Evolutionary conservation across 2,797 vertebrate genomes (phyloP).

Genomic region (Sandelia bainsii): DNA sequence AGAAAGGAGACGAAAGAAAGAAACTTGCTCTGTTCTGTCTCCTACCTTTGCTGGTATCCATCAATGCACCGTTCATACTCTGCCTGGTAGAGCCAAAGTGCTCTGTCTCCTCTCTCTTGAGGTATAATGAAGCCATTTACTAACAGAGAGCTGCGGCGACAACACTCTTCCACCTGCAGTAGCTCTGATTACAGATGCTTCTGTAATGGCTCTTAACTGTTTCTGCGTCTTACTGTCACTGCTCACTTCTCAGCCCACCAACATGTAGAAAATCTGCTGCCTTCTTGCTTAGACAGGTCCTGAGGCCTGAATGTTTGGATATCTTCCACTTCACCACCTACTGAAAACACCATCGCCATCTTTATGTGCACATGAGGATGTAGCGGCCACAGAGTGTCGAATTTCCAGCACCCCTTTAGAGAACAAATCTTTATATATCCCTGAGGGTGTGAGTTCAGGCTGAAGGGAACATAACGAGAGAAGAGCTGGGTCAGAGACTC

Average conservation of each 20-base stretch:
- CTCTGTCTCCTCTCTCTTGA: constrained; percentile 49
- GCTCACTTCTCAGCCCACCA: constrained; percentile 57
- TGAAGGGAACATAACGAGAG: constrained; percentile 74
- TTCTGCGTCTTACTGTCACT: constrained; percentile 47
- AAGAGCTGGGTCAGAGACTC: constrained; percentile 70
- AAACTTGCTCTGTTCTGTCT: constrained; percentile 40
- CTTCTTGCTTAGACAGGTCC: constrained; percentile 35
- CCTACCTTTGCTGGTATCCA: constrained; percentile 74
- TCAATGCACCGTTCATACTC: constrained; percentile 57
- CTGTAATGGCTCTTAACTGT: constrained; percentile 61
- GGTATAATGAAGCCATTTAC: constrained; percentile 72
- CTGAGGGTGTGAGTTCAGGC: constrained; percentile 75
- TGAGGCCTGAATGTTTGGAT: constrained; percentile 38
- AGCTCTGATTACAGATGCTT: constrained; percentile 73
- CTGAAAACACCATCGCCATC: constrained; percentile 24
- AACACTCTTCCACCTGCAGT: constrained; percentile 60
- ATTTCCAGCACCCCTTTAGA: constrained; percentile 74
- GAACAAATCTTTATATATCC: constrained; percentile 84
- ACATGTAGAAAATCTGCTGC: constrained; percentile 62
- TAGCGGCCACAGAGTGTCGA: constrained; percentile 58
- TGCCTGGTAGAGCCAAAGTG: constrained; percentile 39
- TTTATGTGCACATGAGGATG: constrained; percentile 61
- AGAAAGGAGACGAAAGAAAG: constrained; percentile 24
- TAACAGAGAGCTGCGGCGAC: constrained; percentile 46
- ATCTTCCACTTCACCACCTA: constrained; percentile 8